phyloP scores from a whole-genome alignment of 2,888 invertebrate genomes.

The Drosophila lutescens region DNA sequence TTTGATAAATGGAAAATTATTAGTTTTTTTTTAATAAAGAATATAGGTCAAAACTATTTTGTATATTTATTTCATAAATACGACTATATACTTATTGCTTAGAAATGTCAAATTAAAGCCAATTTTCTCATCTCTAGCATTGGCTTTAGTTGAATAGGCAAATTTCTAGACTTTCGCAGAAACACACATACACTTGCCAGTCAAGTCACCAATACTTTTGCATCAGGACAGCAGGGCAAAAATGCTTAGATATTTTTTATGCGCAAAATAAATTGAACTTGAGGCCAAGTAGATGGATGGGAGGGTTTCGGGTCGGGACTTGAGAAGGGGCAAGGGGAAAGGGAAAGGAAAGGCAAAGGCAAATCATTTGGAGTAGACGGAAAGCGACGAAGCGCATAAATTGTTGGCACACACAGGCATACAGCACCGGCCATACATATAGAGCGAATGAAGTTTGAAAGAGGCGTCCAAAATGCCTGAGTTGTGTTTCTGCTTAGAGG shows the following conservation, averaged over 20 bases:
- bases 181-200: constrained; percentile 13
- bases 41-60: too few relatives aligned
- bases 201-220: constrained; percentile 53
- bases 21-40: too few relatives aligned
- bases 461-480: constrained; percentile 49
- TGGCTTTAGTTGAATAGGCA: constrained; percentile 37
- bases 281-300: constrained; percentile 19
- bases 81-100: too few relatives aligned
- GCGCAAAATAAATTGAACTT: constrained; percentile 70
- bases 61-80: too few relatives aligned
- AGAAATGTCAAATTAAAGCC: background rate
- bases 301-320: constrained; percentile 9
- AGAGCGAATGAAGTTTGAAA: constrained; percentile 27
- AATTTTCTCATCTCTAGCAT: constrained; percentile 26
- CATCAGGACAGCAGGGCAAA: constrained; percentile 35
- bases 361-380: constrained; percentile 74
- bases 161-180: constrained; percentile 33
- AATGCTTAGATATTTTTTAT: constrained; percentile 69
- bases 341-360: constrained; percentile 24
- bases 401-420: constrained; percentile 51
- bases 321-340: background rate
- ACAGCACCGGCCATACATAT: constrained; percentile 30
- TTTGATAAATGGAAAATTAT: too few relatives aligned
- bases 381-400: constrained; percentile 77
- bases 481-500: constrained; percentile 72